phyloP scores from a whole-genome alignment of 1,140 invertebrate species.

The Nymphalis io region DNA sequence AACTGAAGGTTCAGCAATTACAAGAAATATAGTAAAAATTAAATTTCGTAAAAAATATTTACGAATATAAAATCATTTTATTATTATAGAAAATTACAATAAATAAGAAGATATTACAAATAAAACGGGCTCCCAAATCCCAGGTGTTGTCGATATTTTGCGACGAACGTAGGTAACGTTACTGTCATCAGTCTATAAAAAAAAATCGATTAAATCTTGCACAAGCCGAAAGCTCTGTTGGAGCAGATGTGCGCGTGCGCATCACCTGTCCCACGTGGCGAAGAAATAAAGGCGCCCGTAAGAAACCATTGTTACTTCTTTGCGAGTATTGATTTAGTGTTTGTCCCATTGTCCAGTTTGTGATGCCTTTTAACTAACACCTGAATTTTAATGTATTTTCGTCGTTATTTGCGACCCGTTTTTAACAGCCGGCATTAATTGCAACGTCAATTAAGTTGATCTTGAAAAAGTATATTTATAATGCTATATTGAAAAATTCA shows the following conservation, averaged over 20 bases:
- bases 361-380: neutral
- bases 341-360: constrained; percentile 28
- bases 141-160: constrained; percentile 45
- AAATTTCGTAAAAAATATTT: no score
- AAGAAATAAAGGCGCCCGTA: constrained; percentile 61
- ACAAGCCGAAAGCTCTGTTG: constrained; percentile 63
- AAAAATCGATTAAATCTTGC: constrained; percentile 75
- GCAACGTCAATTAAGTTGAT: no score
- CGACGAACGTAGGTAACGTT: constrained; percentile 66
- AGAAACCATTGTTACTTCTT: constrained; percentile 57
- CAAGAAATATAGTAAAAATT: no score
- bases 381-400: neutral
- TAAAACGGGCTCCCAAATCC: neutral
- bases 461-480: no score
- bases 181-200: constrained; percentile 62
- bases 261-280: constrained; percentile 75
- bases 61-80: no score
- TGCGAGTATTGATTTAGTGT: constrained; percentile 63
- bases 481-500: no score
- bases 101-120: no score
- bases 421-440: neutral
- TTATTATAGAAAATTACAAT: no score
- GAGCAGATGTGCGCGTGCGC: constrained; percentile 74
- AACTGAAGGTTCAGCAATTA: no score
- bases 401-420: neutral